Conservation (phyloP, 2,113 vertebrate species). For the Suricata suricatta region DNA sequence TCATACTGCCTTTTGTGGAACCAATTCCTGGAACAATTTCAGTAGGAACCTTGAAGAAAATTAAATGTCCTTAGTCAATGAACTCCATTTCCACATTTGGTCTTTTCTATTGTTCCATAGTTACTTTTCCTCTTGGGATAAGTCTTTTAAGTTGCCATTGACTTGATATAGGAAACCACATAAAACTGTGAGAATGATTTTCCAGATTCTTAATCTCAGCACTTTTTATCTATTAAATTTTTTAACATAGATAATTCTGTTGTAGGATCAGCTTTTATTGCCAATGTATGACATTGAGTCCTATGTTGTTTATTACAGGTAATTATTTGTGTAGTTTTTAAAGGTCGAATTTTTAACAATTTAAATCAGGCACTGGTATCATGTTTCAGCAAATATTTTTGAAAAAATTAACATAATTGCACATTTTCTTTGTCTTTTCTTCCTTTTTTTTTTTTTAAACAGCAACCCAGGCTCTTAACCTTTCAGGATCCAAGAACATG, state of each 20-base stretch:
- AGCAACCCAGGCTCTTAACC: background rate
- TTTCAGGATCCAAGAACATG: background rate
- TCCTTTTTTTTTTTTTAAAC: background rate
- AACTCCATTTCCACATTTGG: background rate
- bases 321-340: conserved; percentile 1
- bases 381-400: conserved; percentile 14
- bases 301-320: background rate
- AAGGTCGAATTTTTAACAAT: background rate
- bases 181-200: background rate
- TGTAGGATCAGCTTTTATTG: background rate
- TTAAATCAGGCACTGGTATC: background rate
- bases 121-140: background rate
- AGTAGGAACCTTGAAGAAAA: background rate
- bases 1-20: background rate
- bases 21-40: background rate
- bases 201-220: conserved; percentile 6
- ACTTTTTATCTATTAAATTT: conserved; percentile 7
- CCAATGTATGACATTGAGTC: background rate
- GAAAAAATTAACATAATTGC: background rate
- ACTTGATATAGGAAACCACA: background rate
- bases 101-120: background rate
- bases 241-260: background rate
- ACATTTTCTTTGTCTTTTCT: background rate
- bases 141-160: background rate
- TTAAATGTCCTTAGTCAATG: background rate